Evolutionary conservation across 1,140 invertebrate genomes (phyloP).

Genomic region (Atta colombica): DNA sequence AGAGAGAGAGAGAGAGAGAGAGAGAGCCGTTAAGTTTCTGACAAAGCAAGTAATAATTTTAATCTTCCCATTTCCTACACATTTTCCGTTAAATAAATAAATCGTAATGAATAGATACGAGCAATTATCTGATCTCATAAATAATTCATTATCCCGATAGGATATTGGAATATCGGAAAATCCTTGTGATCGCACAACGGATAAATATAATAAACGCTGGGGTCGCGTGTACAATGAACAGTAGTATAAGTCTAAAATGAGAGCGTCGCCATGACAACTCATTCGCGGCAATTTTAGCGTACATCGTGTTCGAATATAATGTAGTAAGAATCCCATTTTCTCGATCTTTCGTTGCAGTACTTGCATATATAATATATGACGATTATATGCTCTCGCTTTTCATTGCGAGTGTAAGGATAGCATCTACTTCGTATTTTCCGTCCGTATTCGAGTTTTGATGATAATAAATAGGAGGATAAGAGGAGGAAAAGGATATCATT

Average conservation of each 20-base stretch:
- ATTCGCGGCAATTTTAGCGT: constrained; percentile 5
- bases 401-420: neutral
- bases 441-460: neutral
- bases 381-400: constrained; percentile 13
- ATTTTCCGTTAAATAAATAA: constrained; percentile 23
- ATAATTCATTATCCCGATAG: constrained; percentile 21
- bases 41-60: neutral
- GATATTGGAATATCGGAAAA: constrained; percentile 22
- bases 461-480: neutral
- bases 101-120: constrained; percentile 35
- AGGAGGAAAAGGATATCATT: constrained; percentile 1
- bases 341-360: neutral
- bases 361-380: neutral
- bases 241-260: neutral
- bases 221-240: neutral
- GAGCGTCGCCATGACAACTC: neutral
- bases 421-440: neutral
- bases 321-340: neutral
- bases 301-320: neutral
- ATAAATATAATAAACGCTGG: constrained; percentile 34
- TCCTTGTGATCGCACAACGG: neutral
- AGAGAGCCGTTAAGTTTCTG: neutral
- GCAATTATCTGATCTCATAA: constrained; percentile 31
- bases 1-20: constrained; percentile 3
- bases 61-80: neutral